Conservation (phyloP, 2,888 invertebrate species). For the Timema cristinae region DNA sequence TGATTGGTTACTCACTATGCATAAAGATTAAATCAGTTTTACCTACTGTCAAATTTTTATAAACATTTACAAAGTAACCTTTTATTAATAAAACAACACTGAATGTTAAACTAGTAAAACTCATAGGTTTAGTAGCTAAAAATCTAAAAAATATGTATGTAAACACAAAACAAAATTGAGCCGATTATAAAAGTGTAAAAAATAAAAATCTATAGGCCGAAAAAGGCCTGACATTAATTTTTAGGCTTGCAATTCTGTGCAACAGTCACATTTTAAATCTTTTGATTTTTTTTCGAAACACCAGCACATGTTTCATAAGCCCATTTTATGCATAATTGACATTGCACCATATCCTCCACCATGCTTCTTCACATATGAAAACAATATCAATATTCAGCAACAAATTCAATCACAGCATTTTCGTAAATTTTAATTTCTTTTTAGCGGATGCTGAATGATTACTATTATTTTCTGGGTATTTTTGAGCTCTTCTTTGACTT, state of each 20-base stretch:
- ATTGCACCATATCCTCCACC: slow-evolving; percentile 10
- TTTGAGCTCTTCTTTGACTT: background rate
- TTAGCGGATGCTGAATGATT: background rate
- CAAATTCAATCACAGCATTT: background rate
- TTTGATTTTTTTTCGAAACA: background rate
- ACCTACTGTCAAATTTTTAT: no score
- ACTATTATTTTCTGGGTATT: background rate
- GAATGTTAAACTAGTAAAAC: background rate
- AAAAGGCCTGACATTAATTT: background rate
- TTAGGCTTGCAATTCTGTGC: background rate
- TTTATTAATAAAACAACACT: background rate
- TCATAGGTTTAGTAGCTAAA: background rate
- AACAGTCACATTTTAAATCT: background rate
- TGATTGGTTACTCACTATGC: no score
- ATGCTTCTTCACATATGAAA: slow-evolving; percentile 13
- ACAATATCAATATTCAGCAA: background rate
- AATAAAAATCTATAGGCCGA: background rate
- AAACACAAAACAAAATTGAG: background rate
- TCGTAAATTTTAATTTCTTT: background rate
- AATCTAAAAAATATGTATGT: background rate
- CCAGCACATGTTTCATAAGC: slow-evolving; percentile 15
- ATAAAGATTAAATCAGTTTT: no score
- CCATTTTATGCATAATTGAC: slow-evolving; percentile 12
- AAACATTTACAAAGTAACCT: no score
- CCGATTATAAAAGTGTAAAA: background rate